Evolutionary conservation across 1,140 invertebrate species (phyloP).

Genomic region (Bombus waltoni): DNA sequence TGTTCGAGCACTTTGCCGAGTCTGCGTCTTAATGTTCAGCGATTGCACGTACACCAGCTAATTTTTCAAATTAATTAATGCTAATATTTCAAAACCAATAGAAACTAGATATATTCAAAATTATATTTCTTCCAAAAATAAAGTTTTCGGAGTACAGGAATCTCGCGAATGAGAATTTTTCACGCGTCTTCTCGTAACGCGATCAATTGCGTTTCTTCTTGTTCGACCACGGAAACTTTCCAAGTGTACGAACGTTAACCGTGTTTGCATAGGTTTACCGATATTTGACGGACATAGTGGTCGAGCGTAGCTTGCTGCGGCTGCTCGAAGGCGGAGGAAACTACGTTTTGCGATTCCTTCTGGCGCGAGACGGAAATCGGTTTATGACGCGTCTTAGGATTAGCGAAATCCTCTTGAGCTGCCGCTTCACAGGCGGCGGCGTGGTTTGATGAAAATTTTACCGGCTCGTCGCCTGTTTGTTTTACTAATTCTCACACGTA

Average conservation of each 20-base stretch:
- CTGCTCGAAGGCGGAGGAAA: conserved; percentile 37
- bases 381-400: conserved; percentile 67
- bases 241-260: neutral
- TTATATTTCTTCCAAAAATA: neutral
- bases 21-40: no score
- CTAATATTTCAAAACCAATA: neutral
- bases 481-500: conserved; percentile 17
- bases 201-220: neutral
- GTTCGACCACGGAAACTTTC: no score
- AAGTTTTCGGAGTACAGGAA: neutral
- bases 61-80: neutral
- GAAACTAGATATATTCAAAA: neutral
- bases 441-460: conserved; percentile 62
- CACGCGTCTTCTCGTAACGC: neutral
- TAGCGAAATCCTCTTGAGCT: conserved; percentile 56
- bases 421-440: conserved; percentile 30
- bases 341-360: conserved; percentile 56
- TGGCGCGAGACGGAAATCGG: conserved; percentile 50
- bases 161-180: neutral
- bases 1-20: no score
- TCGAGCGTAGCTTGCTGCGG: neutral
- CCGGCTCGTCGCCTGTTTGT: conserved; percentile 34
- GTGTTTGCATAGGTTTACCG: neutral
- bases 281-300: neutral
- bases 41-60: neutral